These are phyloP conservation scores for Peucedramus taeniatus DNA, from an alignment of 2,113 vertebrate species.

Conservation along the genomic window DNA sequence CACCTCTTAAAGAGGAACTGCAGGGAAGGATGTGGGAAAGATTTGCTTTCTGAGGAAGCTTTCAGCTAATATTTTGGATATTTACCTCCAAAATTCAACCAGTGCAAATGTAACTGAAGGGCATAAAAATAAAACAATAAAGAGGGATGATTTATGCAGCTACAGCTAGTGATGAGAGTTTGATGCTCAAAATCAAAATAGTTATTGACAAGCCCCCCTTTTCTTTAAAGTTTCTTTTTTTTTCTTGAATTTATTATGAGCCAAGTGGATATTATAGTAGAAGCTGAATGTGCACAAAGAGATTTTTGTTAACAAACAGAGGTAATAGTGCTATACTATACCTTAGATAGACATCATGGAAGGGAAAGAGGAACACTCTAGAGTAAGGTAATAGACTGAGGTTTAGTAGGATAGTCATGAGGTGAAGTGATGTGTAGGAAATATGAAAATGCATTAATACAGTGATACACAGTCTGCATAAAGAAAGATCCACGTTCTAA, in stretches of 20 bases:
- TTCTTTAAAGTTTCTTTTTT: neutral
- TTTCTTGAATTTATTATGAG: neutral
- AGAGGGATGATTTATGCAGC: neutral
- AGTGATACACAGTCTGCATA: neutral
- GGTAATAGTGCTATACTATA: neutral
- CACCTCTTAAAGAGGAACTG: conserved; percentile 96
- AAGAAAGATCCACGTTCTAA: neutral
- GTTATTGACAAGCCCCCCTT: neutral
- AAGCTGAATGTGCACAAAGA: neutral
- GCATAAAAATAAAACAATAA: conserved; percentile 4
- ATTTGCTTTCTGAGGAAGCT: conserved; percentile 83
- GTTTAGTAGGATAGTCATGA: neutral
- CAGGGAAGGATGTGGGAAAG: conserved; percentile 99
- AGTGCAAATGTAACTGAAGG: conserved; percentile 4
- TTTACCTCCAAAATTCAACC: conserved; percentile 64
- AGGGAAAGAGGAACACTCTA: neutral
- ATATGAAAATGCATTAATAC: neutral
- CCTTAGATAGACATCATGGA: neutral
- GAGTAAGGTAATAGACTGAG: neutral
- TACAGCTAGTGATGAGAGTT: neutral
- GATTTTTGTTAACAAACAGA: neutral
- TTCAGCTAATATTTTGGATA: conserved; percentile 80
- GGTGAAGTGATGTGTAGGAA: neutral
- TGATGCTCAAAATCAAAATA: neutral
- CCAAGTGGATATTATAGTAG: neutral